Conservation (phyloP, 1,140 invertebrate genomes). For the Drosophila aff. region DNA sequence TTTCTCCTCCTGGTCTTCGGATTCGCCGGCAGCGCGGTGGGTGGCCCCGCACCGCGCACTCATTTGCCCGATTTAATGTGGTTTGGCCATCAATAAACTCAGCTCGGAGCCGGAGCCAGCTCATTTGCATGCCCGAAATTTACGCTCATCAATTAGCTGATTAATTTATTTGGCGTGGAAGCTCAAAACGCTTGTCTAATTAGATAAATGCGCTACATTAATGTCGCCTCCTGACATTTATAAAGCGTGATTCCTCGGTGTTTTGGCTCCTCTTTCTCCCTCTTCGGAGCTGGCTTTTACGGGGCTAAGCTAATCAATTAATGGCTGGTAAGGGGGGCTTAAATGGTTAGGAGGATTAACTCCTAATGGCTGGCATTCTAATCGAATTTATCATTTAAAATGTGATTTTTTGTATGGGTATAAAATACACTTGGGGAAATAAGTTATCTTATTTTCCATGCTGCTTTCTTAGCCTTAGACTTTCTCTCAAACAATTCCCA, state of each 20-base stretch:
- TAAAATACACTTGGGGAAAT: neutral
- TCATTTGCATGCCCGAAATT: conserved; percentile 77
- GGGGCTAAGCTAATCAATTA: conserved; percentile 23
- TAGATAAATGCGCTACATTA: conserved; percentile 82
- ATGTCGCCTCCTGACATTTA: conserved; percentile 77
- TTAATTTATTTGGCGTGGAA: conserved; percentile 80
- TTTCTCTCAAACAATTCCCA: conserved; percentile 29
- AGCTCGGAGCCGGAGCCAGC: conserved; percentile 7
- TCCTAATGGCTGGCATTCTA: conserved; percentile 33
- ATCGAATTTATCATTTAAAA: conserved; percentile 17
- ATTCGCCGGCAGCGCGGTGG: conserved; percentile 33
- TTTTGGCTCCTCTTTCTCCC: conserved; percentile 21
- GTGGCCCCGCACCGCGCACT: conserved; percentile 44
- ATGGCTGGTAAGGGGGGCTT: conserved; percentile 35
- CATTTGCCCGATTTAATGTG: conserved; percentile 74
- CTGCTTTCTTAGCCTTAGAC: neutral
- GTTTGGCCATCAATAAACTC: conserved; percentile 67
- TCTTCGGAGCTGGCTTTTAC: conserved; percentile 1
- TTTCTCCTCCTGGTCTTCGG: conserved; percentile 5
- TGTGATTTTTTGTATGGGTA: neutral
- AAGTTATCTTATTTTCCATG: neutral
- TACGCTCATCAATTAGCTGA: conserved; percentile 81
- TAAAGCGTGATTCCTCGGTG: conserved; percentile 55
- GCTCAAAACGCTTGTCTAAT: conserved; percentile 79
- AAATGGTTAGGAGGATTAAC: conserved; percentile 33